These are phyloP conservation scores for Solea senegalensis DNA, from an alignment of 2,113 vertebrate species.

Conservation along the genomic window DNA sequence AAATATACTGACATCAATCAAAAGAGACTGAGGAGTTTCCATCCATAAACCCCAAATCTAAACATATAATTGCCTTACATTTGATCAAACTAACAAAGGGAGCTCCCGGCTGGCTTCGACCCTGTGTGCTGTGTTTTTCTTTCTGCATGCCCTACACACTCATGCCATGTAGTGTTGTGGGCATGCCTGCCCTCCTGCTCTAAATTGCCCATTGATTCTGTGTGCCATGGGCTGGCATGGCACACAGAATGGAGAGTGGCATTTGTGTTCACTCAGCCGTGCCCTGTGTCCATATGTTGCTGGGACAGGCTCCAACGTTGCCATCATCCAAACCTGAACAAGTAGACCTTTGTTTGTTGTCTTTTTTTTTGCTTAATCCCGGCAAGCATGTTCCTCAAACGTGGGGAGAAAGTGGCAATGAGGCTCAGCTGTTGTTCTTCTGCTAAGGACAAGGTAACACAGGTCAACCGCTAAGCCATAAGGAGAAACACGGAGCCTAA, in stretches of 20 bases:
- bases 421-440: constrained; percentile 48
- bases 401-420: constrained; percentile 33
- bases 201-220: constrained; percentile 83
- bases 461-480: no score
- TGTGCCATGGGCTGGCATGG: constrained; percentile 80
- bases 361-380: constrained; percentile 57
- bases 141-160: constrained; percentile 48
- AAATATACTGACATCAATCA: constrained; percentile 24
- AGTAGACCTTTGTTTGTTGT: constrained; percentile 80
- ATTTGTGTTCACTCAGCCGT: constrained; percentile 85
- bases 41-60: neutral
- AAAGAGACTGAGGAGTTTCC: neutral
- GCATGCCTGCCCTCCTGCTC: constrained; percentile 75
- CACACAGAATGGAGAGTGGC: constrained; percentile 78
- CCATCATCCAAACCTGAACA: constrained; percentile 82
- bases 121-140: constrained; percentile 45
- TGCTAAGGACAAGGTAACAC: constrained; percentile 14
- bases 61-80: constrained; percentile 4
- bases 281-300: constrained; percentile 84
- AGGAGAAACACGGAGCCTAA: no score
- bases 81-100: constrained; percentile 27
- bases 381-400: constrained; percentile 59
- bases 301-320: constrained; percentile 82
- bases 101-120: constrained; percentile 40
- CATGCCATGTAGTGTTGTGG: constrained; percentile 60